phyloP scores from a whole-genome alignment of 1,140 invertebrate species.

The Drosophila oshimai region DNA sequence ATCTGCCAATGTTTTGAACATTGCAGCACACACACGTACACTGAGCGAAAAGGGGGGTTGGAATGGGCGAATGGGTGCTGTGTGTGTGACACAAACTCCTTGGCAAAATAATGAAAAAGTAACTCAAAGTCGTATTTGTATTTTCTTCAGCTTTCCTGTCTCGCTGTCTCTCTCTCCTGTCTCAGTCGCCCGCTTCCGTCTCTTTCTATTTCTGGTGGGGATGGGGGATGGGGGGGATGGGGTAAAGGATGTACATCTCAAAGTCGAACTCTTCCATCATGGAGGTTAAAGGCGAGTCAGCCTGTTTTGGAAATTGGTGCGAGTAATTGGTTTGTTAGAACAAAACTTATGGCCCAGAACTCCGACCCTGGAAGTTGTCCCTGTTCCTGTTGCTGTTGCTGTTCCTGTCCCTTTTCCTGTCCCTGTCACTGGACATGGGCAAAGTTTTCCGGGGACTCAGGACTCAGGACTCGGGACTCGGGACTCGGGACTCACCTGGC shows the following conservation, averaged over 20 bases:
- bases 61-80: too few species aligned
- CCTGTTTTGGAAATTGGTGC: slow-evolving; percentile 73
- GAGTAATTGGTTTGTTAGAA: slow-evolving; percentile 80
- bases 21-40: slow-evolving; percentile 55
- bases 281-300: slow-evolving; percentile 56
- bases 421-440: slow-evolving; percentile 59
- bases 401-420: too few species aligned
- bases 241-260: too few species aligned
- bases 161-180: slow-evolving; percentile 14
- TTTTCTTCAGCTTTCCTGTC: slow-evolving; percentile 58
- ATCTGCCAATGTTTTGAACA: slow-evolving; percentile 79
- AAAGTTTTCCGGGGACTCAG: slow-evolving; percentile 53
- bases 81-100: slow-evolving; percentile 57
- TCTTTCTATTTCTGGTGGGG: not conserved
- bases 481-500: slow-evolving; percentile 51
- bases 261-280: slow-evolving; percentile 78
- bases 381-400: too few species aligned
- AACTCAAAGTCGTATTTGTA: slow-evolving; percentile 80
- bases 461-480: too few species aligned
- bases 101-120: slow-evolving; percentile 79
- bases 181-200: not conserved
- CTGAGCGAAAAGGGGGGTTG: not conserved
- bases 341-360: slow-evolving; percentile 65
- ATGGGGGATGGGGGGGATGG: too few species aligned
- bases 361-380: not conserved